Evolutionary conservation across 1,140 invertebrate species (phyloP), one percentile per base, ranked within the genome.

Genomic region (Leptinotarsa undecemlineata): DNA sequence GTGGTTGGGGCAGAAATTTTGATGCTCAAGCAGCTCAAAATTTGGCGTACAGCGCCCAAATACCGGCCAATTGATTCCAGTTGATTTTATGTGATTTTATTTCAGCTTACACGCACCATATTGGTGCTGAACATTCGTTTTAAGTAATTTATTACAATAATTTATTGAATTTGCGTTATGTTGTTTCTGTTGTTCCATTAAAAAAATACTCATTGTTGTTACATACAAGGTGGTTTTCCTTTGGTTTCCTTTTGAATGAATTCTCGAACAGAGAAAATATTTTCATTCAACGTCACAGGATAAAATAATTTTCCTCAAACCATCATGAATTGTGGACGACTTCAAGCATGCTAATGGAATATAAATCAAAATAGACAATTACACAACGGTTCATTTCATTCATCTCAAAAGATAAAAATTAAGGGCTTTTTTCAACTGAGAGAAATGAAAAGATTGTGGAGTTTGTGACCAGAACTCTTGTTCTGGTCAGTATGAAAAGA

Each of bases 11-110:
- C 47, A 80, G 84, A 71, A 84, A 79, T 66, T 84, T 83, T 61
- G 80, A 87, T 4, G 88, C 88, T 48, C 75, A 78, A 57, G 71
- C 72, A 6, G 88, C 90, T 4, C 91, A 92, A 69, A 88, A 89
- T 15, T 78, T 92, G 76, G 91, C 91, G 3, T 93, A 92, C 82
- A 88, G 87, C 26, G 91, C 87, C 51, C 90, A 93, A 66, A 81
- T 83, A 68, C 87, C 86, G n/a, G 23, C 80, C 21, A 79, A 81
- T 69, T 81, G 80, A 76, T 57, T 62, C 42, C 33, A 15, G 51
- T 48, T 17, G 48, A 57, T 57, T 57, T 47, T 72, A 66, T 67
- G 23, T 42, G 70, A 72, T 51, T 61, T 72, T 68, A 5, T 69
- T 15, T 33, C 15, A 71, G 63, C 61, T 76, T 76, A 77, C 42